A percentile compares a stretch with the other conserved stretches of the same genome.
phyloP scores from a whole-genome alignment of 2,797 vertebrate species.

The Chiroxiphia lanceolata region DNA sequence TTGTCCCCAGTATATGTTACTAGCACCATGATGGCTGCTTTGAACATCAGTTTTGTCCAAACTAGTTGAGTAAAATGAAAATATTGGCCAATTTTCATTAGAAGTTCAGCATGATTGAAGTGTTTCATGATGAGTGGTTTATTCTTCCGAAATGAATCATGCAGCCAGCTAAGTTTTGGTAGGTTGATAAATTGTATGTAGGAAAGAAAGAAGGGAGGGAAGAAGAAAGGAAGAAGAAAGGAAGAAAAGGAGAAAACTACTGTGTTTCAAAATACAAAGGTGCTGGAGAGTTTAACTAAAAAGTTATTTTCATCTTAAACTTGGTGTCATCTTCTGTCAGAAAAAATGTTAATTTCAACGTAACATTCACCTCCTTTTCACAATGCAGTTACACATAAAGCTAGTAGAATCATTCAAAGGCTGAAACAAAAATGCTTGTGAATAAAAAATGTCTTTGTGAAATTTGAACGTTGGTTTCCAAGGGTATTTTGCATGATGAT shows the following conservation, averaged over 20 bases:
- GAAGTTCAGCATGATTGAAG: slow-evolving; percentile 56
- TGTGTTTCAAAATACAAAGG: slow-evolving; percentile 37
- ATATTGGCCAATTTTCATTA: slow-evolving; percentile 60
- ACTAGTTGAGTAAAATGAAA: slow-evolving; percentile 42
- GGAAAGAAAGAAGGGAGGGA: not conserved
- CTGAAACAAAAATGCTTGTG: slow-evolving; percentile 73
- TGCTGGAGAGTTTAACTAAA: slow-evolving; percentile 61
- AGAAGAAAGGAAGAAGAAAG: not conserved
- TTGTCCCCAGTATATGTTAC: not conserved
- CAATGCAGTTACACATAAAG: slow-evolving; percentile 57
- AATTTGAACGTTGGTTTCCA: slow-evolving; percentile 76
- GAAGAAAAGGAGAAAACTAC: not conserved
- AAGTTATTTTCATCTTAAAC: slow-evolving; percentile 51
- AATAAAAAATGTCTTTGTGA: slow-evolving; percentile 77
- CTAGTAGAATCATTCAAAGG: slow-evolving; percentile 69
- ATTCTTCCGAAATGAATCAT: slow-evolving; percentile 54
- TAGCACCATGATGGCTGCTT: slow-evolving; percentile 48
- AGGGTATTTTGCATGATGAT: slow-evolving; percentile 84
- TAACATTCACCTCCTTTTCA: slow-evolving; percentile 57
- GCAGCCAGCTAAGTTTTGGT: slow-evolving; percentile 35
- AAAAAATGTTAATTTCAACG: slow-evolving; percentile 42
- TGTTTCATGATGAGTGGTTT: slow-evolving; percentile 68
- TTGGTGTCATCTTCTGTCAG: slow-evolving; percentile 50
- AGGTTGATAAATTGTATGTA: slow-evolving; percentile 10
- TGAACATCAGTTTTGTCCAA: slow-evolving; percentile 35